Evolutionary conservation across 2,113 vertebrate species (phyloP).

Genomic region (Colinus virginianus): DNA sequence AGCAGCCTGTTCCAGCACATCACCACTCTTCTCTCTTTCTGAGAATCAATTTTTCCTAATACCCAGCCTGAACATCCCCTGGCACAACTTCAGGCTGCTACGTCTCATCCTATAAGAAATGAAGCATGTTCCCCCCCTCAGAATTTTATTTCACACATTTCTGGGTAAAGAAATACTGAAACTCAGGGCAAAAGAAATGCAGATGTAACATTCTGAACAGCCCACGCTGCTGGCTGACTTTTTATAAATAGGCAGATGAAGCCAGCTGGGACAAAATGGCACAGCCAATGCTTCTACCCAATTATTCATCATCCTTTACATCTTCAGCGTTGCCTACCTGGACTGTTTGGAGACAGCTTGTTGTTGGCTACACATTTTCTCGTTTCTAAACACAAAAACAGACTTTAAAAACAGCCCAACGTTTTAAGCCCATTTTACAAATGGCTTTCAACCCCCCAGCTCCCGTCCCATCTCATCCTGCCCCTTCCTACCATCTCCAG

Average conservation of each 20-base stretch:
- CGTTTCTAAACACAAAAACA: not conserved
- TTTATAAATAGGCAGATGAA: not conserved
- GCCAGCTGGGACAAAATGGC: not conserved
- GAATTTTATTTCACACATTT: not conserved
- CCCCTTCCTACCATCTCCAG: constrained; percentile 41
- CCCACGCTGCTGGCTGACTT: not conserved
- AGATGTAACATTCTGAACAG: not conserved
- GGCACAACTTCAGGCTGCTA: no score
- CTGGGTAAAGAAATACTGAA: not conserved
- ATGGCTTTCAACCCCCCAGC: not conserved
- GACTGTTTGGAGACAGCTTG: not conserved
- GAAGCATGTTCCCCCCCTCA: accelerated
- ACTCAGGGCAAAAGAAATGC: not conserved
- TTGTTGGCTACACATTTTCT: not conserved
- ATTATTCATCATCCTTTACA: not conserved
- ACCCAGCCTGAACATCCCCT: no score
- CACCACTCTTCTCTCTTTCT: no score
- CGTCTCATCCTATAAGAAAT: no score
- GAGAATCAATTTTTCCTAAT: no score
- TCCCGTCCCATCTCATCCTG: constrained; percentile 12
- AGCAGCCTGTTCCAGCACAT: no score
- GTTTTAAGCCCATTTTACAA: constrained; percentile 8
- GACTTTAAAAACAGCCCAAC: no score
- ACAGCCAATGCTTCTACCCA: not conserved
- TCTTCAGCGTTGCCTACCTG: not conserved